Evolutionary conservation across 2,888 invertebrate species (phyloP), one percentile per base, ranked within the genome.

Genomic region (Epinotia brunnichana): DNA sequence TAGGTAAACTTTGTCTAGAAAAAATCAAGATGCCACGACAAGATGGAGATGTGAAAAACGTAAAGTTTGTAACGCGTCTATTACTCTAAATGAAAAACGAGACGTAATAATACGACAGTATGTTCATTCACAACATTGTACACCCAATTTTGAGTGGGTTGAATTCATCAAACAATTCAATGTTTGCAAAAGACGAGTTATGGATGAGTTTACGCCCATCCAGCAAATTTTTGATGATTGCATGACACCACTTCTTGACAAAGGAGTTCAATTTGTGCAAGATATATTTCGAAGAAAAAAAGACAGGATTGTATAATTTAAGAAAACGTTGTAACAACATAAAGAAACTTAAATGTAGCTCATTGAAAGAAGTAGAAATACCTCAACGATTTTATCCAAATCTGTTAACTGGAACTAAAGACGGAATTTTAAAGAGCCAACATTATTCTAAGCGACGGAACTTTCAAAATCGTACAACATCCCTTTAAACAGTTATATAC

Each of bases 161-260:
- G 54, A 54, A 54, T 54, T 54, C 19, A 21, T 54, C 3, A 54
- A 54, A 54, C 54, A 54, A 54, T 19, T 54, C 3, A 54, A 54
- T 54, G 21, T 54, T 54, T 54, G 54, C 11, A 21, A 54, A 54
- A 54, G 3, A 21, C 21, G 54, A 21, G 54, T 11, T 13, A 54
- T 21, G 54, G 21, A 21, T 1, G 54, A 54, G 11, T 17, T 53
- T 53, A 17, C 51, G 17, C 56, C 56, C 56, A 57, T 57, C 29
- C 56, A 57, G 9, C 56, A 57, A 57, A 57, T 57, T 15, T 57
- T 29, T 57, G 56, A 57, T 29, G 56, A 57, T 29, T 57, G 24
- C n/a, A 57, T 57, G 56, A 29, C 29, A n/a, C 29, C 56, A 15
- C 29, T 57, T 1, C 54, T 21, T 21, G 54, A 54, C 54, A 54